Conservation (phyloP, 2,797 vertebrate species). For the Forpus xanthops region DNA sequence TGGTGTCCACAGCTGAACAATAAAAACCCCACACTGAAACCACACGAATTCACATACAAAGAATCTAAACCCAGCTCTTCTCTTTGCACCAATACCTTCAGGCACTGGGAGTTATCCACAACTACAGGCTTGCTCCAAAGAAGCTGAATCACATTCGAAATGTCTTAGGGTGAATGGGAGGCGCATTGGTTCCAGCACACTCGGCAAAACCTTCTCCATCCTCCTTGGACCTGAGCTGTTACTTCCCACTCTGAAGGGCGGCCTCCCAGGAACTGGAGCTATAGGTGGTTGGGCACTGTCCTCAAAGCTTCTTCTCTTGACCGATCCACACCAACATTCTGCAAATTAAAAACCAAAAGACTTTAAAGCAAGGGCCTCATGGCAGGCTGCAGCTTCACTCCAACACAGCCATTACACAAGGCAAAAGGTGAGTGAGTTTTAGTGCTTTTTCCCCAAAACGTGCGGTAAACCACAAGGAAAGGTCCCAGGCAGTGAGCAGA, state of each 20-base stretch:
- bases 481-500: background rate
- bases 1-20: constrained; percentile 34
- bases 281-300: constrained; percentile 87
- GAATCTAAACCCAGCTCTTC: background rate
- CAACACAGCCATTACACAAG: accelerated
- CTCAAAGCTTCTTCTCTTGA: constrained; percentile 83
- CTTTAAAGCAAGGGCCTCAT: background rate
- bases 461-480: background rate
- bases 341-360: background rate
- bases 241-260: background rate
- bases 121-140: background rate
- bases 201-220: background rate
- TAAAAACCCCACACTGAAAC: constrained; percentile 24
- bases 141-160: background rate
- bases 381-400: accelerated
- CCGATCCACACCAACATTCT: constrained; percentile 88
- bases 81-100: background rate
- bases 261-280: constrained; percentile 37
- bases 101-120: background rate
- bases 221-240: constrained; percentile 24
- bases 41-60: constrained; percentile 1
- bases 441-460: background rate
- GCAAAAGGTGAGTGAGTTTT: background rate
- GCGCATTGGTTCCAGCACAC: accelerated
- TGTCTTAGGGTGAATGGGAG: background rate